Conservation (phyloP, 2,797 vertebrate species). For the Acomys russatus region DNA sequence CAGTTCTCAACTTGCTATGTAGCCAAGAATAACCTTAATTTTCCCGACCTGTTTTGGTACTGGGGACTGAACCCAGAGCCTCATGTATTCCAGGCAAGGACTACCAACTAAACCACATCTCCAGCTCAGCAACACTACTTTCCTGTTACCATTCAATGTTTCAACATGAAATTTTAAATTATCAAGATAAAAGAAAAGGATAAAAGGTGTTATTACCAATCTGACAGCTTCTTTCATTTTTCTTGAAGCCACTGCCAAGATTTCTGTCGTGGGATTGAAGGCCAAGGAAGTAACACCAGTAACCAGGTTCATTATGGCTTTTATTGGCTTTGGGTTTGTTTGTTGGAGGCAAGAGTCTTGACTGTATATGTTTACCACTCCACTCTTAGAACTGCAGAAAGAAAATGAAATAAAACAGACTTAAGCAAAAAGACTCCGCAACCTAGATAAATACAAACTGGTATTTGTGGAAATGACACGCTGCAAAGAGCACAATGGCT, state of each 20-base stretch:
- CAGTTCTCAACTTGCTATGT: neutral
- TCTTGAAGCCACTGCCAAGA: conserved; percentile 94
- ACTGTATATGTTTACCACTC: conserved; percentile 96
- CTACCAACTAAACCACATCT: neutral
- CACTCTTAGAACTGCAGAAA: conserved; percentile 93
- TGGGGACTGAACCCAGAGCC: neutral
- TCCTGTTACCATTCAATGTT: conserved; percentile 4
- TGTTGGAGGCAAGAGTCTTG: conserved; percentile 93
- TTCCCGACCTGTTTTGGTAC: neutral
- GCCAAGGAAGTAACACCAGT: conserved; percentile 92
- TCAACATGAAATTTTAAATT: conserved; percentile 39
- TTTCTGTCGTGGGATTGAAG: conserved; percentile 95
- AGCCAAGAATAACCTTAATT: neutral
- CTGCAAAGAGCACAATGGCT: neutral
- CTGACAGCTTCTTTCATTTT: conserved; percentile 92
- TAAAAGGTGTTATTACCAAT: conserved; percentile 89
- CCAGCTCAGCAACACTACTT: neutral
- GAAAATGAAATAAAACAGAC: conserved; percentile 57
- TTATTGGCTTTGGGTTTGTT: conserved; percentile 92
- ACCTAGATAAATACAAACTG: neutral
- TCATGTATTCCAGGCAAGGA: neutral
- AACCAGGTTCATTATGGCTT: conserved; percentile 95
- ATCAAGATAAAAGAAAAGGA: conserved; percentile 3
- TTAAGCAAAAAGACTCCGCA: conserved; percentile 57
- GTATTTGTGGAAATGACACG: neutral